Evolutionary conservation across 2,797 vertebrate genomes (phyloP), one percentile per base, ranked within the genome.

Genomic region (Siniperca undulata): DNA sequence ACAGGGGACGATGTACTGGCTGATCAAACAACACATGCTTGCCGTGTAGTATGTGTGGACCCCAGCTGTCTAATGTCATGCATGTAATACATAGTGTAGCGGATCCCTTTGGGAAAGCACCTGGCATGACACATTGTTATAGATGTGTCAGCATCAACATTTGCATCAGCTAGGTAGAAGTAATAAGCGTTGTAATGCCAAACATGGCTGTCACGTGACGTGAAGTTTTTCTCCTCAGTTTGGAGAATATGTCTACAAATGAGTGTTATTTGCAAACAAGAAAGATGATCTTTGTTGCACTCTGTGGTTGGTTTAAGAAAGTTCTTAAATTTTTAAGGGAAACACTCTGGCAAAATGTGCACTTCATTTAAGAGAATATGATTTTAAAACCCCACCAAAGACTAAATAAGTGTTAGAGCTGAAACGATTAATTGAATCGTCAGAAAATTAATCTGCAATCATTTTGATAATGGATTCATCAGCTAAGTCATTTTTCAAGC

Each of bases 191-290:
- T 81, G 70, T 67, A 62, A 66, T 52, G 38, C 8, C 55, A 77
- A 42, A 86, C 58, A 89, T 81, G 81, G 64, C 77, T 76, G 81
- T 82, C 77, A 72, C 27, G 27, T 27, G 27, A 27, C 27, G 27
- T 27, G 27, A 27, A 27, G 27, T 27, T 72, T n/a, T 17, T 13
- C 9, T 16, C 6, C 27, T 7, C 27, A 58, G 70, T 68, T 79
- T 59, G 24, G 40, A 34, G 30, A 46, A 48, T 27, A 22, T 53
- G 55, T 80, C n/a, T 48, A 16, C 30, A 61, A n/a, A 62, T 16
- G 2, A 42, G 50, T 65, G 56, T 38, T 14, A 16, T 78, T 68
- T 74, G 67, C 3, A 74, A 64, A 1, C 0, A 38, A 10, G 22
- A 30, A 27, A 30, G 4, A 52, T 34, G 5, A 3, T 48, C 42